Evolutionary conservation across 2,888 invertebrate genomes (phyloP), one percentile per base, ranked within the genome.

Genomic region (Quadriops clusia): DNA sequence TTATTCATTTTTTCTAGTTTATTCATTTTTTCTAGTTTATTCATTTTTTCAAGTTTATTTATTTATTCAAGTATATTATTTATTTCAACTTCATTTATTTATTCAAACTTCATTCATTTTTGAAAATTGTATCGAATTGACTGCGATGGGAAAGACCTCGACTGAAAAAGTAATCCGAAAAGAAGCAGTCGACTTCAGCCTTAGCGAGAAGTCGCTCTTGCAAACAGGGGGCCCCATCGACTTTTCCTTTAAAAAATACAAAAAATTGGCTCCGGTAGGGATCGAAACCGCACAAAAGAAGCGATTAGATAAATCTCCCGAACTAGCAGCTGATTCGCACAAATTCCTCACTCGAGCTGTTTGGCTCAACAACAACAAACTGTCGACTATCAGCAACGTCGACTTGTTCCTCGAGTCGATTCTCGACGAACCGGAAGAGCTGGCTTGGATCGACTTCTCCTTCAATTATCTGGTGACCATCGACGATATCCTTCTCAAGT

Each of bases 371-470:
- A 65, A 68, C 46, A 68, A 69, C 44, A 53, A 48, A 30, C 40
- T 68, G 14, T 52, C 47, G 6, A 55, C 47, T 18, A 53, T 61
- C 17, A 44, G 47, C 14, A 55, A 59, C 27, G 40, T 68, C 15
- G 54, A 60, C 17, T 45, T 41, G 5, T 47, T 68, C 15, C 50
- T 56, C 2, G 47, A 55, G 2, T 46, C 50, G 2, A 44, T 58
- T 15, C 47, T 68, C 10, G 63, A 63, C 21, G 51, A 57, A 26
- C 64, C 67, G 0, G 39, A 43, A 2, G 46, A 53, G 23, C 49
- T 69, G 13, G 58, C 59, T 10, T 70, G 70, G 68, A 46, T 71
- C 2, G 70, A 71, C 48, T 55, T 70, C 22, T 66, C 68, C 2
- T 69, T 61, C 42, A 67, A 67, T 44, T 50, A 51, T 8, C 59